Conservation (phyloP, 2,113 vertebrate genomes). For the Manacus vitellinus region DNA sequence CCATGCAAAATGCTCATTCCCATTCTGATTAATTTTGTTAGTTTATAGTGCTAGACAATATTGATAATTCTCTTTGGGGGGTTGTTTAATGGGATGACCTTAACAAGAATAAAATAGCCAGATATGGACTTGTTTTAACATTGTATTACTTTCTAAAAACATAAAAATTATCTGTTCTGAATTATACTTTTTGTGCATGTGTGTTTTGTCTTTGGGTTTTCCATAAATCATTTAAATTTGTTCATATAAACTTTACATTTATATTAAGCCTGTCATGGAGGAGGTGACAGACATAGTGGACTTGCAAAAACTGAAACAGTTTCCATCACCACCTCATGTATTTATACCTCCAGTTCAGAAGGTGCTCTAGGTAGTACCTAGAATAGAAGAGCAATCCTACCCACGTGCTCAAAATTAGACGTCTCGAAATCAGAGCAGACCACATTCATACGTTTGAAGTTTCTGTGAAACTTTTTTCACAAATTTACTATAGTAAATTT, state of each 20-base stretch:
- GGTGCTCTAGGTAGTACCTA: not conserved
- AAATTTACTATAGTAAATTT: not conserved
- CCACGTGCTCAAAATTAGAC: not conserved
- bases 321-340: not conserved
- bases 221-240: not conserved
- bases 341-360: not conserved
- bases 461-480: not conserved
- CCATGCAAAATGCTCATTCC: not conserved
- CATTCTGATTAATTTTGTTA: not conserved
- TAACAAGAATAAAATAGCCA: not conserved
- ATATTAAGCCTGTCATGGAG: not conserved
- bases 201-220: not conserved
- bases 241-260: not conserved
- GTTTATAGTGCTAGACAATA: not conserved
- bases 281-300: not conserved
- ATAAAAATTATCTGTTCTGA: not conserved
- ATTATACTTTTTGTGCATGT: not conserved
- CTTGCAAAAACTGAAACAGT: not conserved
- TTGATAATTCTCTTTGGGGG: not conserved
- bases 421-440: not conserved
- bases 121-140: not conserved
- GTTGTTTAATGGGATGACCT: not conserved
- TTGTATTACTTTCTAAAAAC: not conserved
- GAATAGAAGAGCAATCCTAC: not conserved
- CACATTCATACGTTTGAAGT: not conserved